Evolutionary conservation across 1,140 invertebrate species (phyloP).

Genomic region (Pseudomyrmex dendroicus): DNA sequence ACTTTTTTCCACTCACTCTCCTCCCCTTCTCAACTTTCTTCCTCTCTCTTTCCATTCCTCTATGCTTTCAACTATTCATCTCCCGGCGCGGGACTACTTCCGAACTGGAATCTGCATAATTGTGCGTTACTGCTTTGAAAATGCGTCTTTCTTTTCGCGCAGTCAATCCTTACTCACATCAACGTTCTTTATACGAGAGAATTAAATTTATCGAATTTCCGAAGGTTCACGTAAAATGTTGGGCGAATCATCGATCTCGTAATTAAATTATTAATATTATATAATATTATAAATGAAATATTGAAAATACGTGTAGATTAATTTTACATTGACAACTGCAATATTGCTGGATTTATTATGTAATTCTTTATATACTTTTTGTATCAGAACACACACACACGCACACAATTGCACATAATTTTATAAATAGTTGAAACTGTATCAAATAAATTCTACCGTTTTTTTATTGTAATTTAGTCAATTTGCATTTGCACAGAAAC

Average conservation of each 20-base stretch:
- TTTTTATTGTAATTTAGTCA: no score
- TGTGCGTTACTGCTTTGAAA: conserved; percentile 45
- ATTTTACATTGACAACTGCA: no score
- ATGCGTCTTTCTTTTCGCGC: conserved; percentile 27
- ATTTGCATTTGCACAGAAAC: neutral
- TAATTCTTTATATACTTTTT: no score
- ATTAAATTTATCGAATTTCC: neutral
- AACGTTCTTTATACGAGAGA: neutral
- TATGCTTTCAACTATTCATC: conserved; percentile 60
- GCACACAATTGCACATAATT: no score
- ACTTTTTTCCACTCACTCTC: conserved; percentile 7
- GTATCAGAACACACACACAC: no score
- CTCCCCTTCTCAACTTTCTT: no score
- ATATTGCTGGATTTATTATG: no score
- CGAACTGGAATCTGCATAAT: conserved; percentile 62
- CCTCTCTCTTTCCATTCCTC: neutral
- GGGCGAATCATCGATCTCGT: neutral
- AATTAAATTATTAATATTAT: conserved; percentile 3
- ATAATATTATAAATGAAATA: neutral
- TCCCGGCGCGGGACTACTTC: conserved; percentile 49
- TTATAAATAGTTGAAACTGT: no score
- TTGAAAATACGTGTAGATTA: no score
- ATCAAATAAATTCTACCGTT: no score
- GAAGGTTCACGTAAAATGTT: no score
- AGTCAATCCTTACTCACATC: conserved; percentile 10